Percentiles rank a stretch among this genome's conserved stretches.
Evolutionary conservation across 2,888 invertebrate genomes (phyloP).

Genomic region (Tachina fera): DNA sequence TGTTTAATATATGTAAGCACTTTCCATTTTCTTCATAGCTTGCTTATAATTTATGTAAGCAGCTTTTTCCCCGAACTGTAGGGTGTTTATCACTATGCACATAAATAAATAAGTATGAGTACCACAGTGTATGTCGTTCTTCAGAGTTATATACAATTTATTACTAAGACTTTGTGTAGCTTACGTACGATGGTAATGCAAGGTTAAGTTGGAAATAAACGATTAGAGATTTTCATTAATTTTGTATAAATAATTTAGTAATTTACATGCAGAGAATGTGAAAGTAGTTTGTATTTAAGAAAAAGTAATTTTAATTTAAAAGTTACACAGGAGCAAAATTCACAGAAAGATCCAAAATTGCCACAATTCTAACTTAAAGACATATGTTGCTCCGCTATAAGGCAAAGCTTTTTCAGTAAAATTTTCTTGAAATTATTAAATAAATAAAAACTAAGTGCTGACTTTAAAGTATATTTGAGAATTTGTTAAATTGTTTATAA

Average conservation of each 20-base stretch:
- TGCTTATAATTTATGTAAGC: no score
- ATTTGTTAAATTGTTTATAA: no score
- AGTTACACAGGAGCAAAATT: neutral
- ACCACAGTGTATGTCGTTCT: neutral
- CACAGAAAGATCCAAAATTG: no score
- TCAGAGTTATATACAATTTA: conserved; percentile 20
- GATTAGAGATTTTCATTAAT: conserved; percentile 47
- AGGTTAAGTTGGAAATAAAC: conserved; percentile 39
- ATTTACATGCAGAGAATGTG: neutral
- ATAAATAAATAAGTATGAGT: neutral
- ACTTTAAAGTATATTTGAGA: no score
- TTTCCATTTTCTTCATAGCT: no score
- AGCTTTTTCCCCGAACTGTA: neutral
- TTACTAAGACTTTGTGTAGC: conserved; percentile 23
- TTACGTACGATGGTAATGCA: conserved; percentile 26
- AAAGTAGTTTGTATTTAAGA: neutral
- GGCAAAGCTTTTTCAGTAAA: no score
- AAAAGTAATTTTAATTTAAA: neutral
- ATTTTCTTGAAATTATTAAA: no score
- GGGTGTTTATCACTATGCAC: neutral
- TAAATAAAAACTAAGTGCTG: no score
- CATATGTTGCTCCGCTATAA: no score
- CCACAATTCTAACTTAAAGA: no score
- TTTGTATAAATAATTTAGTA: conserved; percentile 19
- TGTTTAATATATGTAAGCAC: no score